phyloP scores from a whole-genome alignment of 23 tunicate species.

The Ascidia mentula region DNA sequence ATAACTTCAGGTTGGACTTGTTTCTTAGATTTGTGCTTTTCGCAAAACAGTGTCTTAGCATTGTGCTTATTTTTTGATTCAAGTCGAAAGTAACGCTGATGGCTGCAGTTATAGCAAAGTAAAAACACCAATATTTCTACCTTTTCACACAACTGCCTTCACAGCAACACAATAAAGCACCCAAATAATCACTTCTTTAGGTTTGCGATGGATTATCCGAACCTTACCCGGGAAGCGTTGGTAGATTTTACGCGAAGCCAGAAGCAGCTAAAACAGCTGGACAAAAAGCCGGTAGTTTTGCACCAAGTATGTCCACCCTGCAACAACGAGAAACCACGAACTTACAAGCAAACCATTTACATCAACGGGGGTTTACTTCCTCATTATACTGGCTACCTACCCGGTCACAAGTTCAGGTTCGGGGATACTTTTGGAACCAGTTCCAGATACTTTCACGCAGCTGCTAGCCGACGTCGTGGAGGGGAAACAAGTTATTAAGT shows the following conservation, averaged over 20 bases:
- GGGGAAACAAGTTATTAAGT: no score
- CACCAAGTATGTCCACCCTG: neutral
- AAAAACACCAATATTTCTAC: no score
- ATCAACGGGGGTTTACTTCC: conserved; percentile 73
- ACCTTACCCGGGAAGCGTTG: conserved; percentile 69
- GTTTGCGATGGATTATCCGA: conserved; percentile 77
- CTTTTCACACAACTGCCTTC: no score
- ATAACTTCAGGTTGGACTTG: no score
- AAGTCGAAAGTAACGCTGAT: no score
- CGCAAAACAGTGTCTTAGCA: no score
- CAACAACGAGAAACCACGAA: neutral
- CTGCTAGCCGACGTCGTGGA: conserved; percentile 5
- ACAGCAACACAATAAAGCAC: neutral
- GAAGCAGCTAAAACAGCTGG: conserved; percentile 18
- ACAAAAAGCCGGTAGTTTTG: conserved; percentile 19
- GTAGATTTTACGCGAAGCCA: conserved; percentile 53
- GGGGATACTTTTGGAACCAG: conserved; percentile 90
- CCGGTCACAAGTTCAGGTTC: conserved; percentile 86
- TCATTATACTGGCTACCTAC: conserved; percentile 90
- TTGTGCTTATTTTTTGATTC: no score
- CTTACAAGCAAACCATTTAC: conserved; percentile 45
- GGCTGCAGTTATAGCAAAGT: no score
- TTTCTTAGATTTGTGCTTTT: no score
- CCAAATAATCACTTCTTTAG: conserved; percentile 12
- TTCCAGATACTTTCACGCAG: conserved; percentile 62